Base-by-base conservation (phyloP, 1,140 invertebrate species). In the Nilaparvata lugens region DNA sequence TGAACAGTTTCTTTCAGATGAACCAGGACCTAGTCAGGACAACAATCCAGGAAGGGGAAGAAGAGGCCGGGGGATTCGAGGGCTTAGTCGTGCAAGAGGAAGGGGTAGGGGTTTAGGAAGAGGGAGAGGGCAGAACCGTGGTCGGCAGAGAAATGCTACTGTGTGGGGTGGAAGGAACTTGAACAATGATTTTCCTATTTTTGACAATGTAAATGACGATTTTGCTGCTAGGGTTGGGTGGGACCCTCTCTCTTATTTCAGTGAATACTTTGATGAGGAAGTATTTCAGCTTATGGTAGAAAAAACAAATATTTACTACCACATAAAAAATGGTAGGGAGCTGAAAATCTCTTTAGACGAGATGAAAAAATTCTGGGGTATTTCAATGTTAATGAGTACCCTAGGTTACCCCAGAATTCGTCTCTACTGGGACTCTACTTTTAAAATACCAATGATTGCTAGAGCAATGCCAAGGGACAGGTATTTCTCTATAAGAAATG, bases 311-410 rank as follows among this genome's bases (percentile, higher is more conserved):
- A n/a, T n/a, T n/a, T n/a, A n/a, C n/a, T n/a, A n/a, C n/a, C n/a
- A n/a, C n/a, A n/a, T n/a, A n/a, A n/a, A 16, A 54, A 35, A 40
- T 56, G 52, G 52, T n/a, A 61, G 25, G 42, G 42, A 42, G 51
- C 53, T 61, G 4, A 56, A 38, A 48, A 52, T 25, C 24, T 38
- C 52, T 43, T 21, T 45, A 42, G 21, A 25, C 11, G 60, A 61
- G 56, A 61, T 56, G 18, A 61, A 61, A 40, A 58, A 52, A 62
- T 53, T 52, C 58, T 45, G 58, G 52, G 61, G 56, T n/a, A 52
- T 58, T 52, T 31, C 56, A 31, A 40, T 58, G 19, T 24, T 62
- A 2, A 62, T 62, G 56, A 52, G 56, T 40, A 42, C 48, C 35
- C n/a, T 58, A 38, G 45, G 28, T 23, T 62, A 58, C 25, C 61